Conservation (phyloP, 23 tunicate species). For the Ciona savignyi region DNA sequence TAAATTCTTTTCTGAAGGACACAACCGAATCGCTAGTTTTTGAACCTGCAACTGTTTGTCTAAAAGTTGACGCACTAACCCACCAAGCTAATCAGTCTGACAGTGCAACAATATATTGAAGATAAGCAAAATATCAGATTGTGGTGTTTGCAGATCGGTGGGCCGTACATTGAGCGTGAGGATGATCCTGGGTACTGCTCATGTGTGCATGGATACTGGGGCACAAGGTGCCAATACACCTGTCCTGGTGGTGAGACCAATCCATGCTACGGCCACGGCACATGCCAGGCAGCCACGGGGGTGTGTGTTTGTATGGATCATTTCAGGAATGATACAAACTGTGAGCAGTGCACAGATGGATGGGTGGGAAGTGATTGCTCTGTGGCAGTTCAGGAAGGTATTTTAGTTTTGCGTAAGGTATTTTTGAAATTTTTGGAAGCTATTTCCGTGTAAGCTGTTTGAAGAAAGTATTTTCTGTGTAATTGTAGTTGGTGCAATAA, state of each 20-base stretch:
- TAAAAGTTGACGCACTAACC: too few species aligned
- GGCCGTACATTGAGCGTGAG: constrained; percentile 7
- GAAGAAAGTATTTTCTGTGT: too few species aligned
- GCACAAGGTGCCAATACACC: constrained; percentile 12
- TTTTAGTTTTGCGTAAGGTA: too few species aligned
- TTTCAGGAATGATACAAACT: constrained; percentile 1
- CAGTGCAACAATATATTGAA: too few species aligned
- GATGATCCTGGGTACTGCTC: constrained; percentile 24
- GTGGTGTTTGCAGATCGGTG: constrained; percentile 1
- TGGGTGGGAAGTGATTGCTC: constrained; percentile 17
- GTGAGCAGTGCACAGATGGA: constrained; percentile 8
- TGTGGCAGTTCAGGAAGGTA: constrained; percentile 14
- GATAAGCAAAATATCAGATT: too few species aligned
- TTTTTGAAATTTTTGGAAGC: too few species aligned
- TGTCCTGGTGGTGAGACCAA: constrained; percentile 18
- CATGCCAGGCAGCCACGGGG: constrained; percentile 6
- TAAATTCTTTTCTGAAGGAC: too few species aligned
- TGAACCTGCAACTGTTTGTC: too few species aligned
- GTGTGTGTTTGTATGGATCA: constrained; percentile 1
- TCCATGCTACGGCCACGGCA: constrained; percentile 24
- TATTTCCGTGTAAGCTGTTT: too few species aligned
- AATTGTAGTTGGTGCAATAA: too few species aligned
- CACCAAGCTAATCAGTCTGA: too few species aligned
- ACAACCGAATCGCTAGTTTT: too few species aligned
- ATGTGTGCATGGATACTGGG: constrained; percentile 24